These are phyloP conservation scores for Manacus vitellinus DNA, from an alignment of 2,113 vertebrate genomes.

Conservation along the genomic window DNA sequence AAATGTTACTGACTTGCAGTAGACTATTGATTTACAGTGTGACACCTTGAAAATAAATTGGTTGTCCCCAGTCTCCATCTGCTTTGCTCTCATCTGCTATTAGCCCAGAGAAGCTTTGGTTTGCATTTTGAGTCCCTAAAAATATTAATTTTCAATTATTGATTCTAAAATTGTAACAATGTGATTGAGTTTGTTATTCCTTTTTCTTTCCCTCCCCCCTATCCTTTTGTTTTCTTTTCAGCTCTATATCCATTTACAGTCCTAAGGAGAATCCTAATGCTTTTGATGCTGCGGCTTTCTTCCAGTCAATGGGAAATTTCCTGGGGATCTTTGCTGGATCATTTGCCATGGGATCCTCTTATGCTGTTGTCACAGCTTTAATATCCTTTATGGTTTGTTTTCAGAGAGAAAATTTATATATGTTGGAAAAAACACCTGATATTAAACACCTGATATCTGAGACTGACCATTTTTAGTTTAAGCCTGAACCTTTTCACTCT, in stretches of 20 bases:
- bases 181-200: neutral
- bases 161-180: neutral
- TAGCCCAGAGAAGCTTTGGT: neutral
- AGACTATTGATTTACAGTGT: constrained; percentile 7
- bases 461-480: neutral
- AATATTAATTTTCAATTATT: neutral
- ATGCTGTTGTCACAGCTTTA: constrained; percentile 83
- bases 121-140: neutral
- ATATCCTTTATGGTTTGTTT: constrained; percentile 82
- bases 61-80: neutral
- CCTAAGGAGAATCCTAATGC: constrained; percentile 76
- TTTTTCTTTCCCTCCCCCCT: neutral
- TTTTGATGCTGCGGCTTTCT: constrained; percentile 76
- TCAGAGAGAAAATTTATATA: neutral
- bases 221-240: constrained; percentile 67
- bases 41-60: constrained; percentile 1
- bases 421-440: neutral
- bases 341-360: constrained; percentile 82
- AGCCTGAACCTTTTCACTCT: neutral
- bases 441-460: neutral
- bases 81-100: neutral
- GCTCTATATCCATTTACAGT: constrained; percentile 83
- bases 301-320: constrained; percentile 83
- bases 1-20: constrained; percentile 70
- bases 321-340: constrained; percentile 82